phyloP scores from a whole-genome alignment of 2,888 invertebrate species.

The Diloba caeruleocephala region DNA sequence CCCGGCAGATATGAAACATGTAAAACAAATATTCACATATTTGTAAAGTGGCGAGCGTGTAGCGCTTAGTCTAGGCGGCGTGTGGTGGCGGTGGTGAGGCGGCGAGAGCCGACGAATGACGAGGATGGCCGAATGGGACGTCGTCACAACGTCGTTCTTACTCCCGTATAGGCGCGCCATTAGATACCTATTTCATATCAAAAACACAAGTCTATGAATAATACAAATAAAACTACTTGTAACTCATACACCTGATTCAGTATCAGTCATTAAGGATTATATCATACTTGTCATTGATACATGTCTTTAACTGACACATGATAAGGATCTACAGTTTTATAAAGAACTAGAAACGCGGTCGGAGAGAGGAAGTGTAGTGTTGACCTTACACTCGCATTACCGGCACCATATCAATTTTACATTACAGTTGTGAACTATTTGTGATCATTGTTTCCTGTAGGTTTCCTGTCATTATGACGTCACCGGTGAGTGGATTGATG shows the following conservation, averaged over 20 bases:
- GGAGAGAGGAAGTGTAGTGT: slow-evolving; percentile 58
- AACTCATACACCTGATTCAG: neutral
- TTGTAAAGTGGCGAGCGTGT: no score
- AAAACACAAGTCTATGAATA: no score
- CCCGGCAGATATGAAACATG: no score
- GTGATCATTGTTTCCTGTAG: no score
- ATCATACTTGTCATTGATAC: slow-evolving; percentile 20
- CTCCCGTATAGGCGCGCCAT: no score
- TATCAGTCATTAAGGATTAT: slow-evolving; percentile 20
- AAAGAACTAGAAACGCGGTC: slow-evolving; percentile 7
- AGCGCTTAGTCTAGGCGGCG: no score
- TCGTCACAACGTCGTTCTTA: no score
- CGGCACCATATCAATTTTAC: slow-evolving; percentile 36
- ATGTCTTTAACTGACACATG: slow-evolving; percentile 6
- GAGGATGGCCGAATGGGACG: no score
- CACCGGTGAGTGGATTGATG: slow-evolving; percentile 39
- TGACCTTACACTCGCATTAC: slow-evolving; percentile 62
- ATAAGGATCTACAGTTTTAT: slow-evolving; percentile 29
- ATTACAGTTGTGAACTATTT: slow-evolving; percentile 62
- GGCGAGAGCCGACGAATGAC: no score
- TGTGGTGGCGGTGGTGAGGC: no score
- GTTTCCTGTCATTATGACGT: slow-evolving; percentile 76
- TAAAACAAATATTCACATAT: no score
- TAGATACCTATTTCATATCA: no score
- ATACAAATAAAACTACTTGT: neutral